These are phyloP conservation scores for Pseudococcus jackbeardsleyi DNA, from an alignment of 2,888 invertebrate genomes.

Conservation along the genomic window DNA sequence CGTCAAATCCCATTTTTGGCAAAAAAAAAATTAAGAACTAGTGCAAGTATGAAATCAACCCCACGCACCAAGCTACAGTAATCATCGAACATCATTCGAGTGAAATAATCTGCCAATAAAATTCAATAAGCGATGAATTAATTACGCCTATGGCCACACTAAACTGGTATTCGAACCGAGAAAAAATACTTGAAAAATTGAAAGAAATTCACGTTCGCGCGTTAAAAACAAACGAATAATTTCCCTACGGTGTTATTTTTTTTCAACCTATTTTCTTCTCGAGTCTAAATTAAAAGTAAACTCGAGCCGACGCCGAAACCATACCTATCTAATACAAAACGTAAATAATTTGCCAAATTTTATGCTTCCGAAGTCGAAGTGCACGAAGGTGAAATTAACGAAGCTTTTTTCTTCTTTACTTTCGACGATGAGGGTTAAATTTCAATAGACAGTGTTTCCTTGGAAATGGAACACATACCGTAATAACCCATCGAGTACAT, in stretches of 20 bases:
- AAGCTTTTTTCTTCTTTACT: not conserved
- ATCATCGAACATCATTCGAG: not conserved
- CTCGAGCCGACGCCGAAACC: not conserved
- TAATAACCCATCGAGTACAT: not conserved
- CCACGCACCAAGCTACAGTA: not conserved
- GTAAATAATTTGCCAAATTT: not conserved
- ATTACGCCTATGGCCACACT: not conserved
- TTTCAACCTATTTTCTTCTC: not conserved
- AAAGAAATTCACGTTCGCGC: not conserved
- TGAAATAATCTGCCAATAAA: constrained; percentile 3
- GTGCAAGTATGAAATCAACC: no score
- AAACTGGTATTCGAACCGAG: not conserved
- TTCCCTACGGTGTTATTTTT: not conserved
- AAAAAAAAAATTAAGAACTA: no score
- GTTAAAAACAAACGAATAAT: not conserved
- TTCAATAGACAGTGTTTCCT: not conserved
- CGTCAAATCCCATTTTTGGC: no score
- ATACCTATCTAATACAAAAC: not conserved
- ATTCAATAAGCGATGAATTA: not conserved
- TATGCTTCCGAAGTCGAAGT: not conserved
- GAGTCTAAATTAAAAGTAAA: not conserved
- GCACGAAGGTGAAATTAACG: not conserved
- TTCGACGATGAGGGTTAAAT: not conserved
- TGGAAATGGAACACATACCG: not conserved
- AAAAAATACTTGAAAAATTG: not conserved